Evolutionary conservation across 2,888 invertebrate species (phyloP), one percentile per base, ranked within the genome.

Genomic region (Esperia sulphurella): DNA sequence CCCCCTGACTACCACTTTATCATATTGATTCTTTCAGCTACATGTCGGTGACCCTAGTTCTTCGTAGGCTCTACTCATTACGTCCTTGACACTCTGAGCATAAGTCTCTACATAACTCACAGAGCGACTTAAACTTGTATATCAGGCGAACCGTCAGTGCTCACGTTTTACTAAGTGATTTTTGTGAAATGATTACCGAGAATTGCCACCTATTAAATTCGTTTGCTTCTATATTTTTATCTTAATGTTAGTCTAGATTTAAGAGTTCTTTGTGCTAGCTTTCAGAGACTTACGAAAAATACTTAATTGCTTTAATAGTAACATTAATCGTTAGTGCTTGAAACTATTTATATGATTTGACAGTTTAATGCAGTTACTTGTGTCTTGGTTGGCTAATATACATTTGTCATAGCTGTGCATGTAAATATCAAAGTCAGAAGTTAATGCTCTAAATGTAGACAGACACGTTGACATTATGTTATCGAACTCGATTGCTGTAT

Each of bases 381-480:
- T 65, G 59, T 58, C 65, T 65, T 65, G 58, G 58, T 61, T 60
- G 57, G 56, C 57, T 59, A 59, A 55, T 61, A 59, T 52, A 61
- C 41, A 40, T 40, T 29, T 30, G 10, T 51, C 43, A 44, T 65
- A 64, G 65, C 60, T 13, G 13, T 14, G 57, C 68, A 64, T 65
- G 73, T 72, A 71, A 77, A 77, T 76, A 76, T 68, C 60, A 68
- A 65, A 68, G 66, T 71, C 63, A 64, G n/a, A 14, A 13, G 56
- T 53, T 63, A 54, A 57, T 70, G 72, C 65, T 67, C 68, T 67
- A 78, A 77, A 75, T 72, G 72, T 77, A 63, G 73, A 68, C 66
- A 77, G 81, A 84, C 83, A 73, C 59, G 81, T 81, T 83, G 80
- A 82, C 83, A 85, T 85, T 86, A 81, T 69, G 63, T 67, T 83